Percentiles rank a stretch among this genome's conserved stretches.
phyloP scores from a whole-genome alignment of 2,113 vertebrate species.

The Amblyopsis rosae region DNA sequence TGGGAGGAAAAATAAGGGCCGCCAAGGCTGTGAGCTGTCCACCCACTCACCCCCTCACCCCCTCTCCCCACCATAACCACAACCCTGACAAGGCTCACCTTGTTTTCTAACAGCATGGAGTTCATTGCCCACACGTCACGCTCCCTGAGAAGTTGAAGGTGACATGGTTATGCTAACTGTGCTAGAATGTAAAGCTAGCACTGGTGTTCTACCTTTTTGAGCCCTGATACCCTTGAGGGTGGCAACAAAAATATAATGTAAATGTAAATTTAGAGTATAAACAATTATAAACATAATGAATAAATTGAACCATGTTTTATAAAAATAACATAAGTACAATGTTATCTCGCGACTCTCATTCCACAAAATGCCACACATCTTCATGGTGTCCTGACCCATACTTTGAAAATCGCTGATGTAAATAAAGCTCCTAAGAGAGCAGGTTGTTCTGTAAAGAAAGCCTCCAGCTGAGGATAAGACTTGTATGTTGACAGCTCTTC shows the following conservation, averaged over 20 bases:
- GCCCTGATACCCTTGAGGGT: too few species aligned
- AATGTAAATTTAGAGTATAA: too few species aligned
- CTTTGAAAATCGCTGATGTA: too few species aligned
- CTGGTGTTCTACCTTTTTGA: too few species aligned
- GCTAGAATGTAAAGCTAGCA: background rate
- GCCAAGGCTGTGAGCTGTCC: constrained; percentile 32
- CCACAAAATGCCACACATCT: too few species aligned
- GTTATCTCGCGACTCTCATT: too few species aligned
- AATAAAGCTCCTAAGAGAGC: too few species aligned
- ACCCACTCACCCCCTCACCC: constrained; percentile 8
- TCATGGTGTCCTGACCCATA: background rate
- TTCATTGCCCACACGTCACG: background rate
- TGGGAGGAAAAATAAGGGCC: constrained; percentile 26
- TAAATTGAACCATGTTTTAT: too few species aligned
- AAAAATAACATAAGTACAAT: too few species aligned
- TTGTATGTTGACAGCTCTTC: constrained; percentile 36
- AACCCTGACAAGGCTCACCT: constrained; percentile 29
- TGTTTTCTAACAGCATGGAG: constrained; percentile 31
- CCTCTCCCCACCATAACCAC: constrained; percentile 8
- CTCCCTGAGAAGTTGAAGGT: background rate
- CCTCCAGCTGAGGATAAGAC: constrained; percentile 37
- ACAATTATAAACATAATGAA: too few species aligned
- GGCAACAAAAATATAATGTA: too few species aligned
- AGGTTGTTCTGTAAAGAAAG: constrained; percentile 27
- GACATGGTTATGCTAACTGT: background rate